phyloP scores from a whole-genome alignment of 2,113 vertebrate genomes.

The Xyliphius kryptos region DNA sequence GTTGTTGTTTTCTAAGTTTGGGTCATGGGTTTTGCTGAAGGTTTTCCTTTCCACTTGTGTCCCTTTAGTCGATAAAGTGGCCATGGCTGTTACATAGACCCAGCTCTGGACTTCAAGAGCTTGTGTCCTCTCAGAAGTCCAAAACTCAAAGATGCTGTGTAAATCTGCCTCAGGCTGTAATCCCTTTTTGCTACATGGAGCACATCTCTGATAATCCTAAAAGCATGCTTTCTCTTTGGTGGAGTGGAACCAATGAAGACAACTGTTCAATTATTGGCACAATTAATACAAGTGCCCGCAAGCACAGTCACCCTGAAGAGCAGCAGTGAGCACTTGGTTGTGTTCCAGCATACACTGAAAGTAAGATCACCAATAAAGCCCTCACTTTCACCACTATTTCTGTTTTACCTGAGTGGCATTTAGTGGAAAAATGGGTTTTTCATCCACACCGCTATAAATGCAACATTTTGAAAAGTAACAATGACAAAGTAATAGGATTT shows the following conservation, averaged over 20 bases:
- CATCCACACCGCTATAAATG: too few relatives aligned
- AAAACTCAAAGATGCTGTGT: slow-evolving; percentile 21
- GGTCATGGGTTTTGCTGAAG: too few relatives aligned
- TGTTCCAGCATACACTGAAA: slow-evolving; percentile 53
- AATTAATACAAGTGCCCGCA: slow-evolving; percentile 66
- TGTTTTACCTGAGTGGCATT: not conserved
- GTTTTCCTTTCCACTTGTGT: slow-evolving; percentile 17
- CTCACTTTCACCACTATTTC: slow-evolving; percentile 43
- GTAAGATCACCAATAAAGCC: slow-evolving; percentile 45
- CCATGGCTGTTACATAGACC: slow-evolving; percentile 43
- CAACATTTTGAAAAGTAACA: too few relatives aligned
- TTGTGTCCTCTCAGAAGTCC: slow-evolving; percentile 37
- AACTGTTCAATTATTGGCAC: slow-evolving; percentile 74
- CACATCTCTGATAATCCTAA: slow-evolving; percentile 57
- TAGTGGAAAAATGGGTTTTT: too few relatives aligned
- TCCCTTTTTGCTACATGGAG: slow-evolving; percentile 43
- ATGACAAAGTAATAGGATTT: too few relatives aligned
- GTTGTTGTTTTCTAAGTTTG: too few relatives aligned
- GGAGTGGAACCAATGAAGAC: slow-evolving; percentile 73
- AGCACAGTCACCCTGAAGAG: slow-evolving; percentile 56
- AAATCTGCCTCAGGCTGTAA: slow-evolving; percentile 40
- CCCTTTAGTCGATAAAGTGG: slow-evolving; percentile 37
- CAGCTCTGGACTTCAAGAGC: slow-evolving; percentile 42
- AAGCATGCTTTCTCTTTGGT: slow-evolving; percentile 54
- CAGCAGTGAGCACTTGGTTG: slow-evolving; percentile 46